Percentiles rank a stretch among this genome's conserved stretches.
Evolutionary conservation across 2,888 invertebrate genomes (phyloP).

Genomic region (Monoplex corrugatus): DNA sequence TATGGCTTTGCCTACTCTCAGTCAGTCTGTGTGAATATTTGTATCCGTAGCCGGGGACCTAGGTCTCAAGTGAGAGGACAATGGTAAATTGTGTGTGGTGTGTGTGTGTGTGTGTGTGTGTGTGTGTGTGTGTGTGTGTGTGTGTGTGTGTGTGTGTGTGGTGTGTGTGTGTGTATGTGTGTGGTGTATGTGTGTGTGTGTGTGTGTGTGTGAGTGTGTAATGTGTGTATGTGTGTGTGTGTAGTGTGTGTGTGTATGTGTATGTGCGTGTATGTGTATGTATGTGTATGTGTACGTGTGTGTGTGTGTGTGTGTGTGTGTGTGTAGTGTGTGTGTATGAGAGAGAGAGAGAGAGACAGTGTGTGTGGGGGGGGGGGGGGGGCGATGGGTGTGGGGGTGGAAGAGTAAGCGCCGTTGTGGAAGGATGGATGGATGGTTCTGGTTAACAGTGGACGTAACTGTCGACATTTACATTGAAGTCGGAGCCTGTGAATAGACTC

Average conservation of each 20-base stretch:
- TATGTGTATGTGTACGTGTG: neutral
- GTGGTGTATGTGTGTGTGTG: neutral
- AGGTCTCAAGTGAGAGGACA: too few species aligned
- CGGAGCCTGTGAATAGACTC: too few species aligned
- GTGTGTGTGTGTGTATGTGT: neutral
- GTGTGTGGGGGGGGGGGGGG: neutral
- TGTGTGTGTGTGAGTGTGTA: neutral
- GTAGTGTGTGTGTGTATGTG: neutral
- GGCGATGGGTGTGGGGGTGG: neutral
- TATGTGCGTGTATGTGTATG: neutral
- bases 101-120: neutral
- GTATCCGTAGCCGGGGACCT: too few species aligned
- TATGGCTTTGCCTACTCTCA: too few species aligned
- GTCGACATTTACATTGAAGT: too few species aligned
- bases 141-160: neutral
- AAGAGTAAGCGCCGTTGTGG: too few species aligned
- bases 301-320: neutral
- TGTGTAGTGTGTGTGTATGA: neutral
- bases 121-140: neutral
- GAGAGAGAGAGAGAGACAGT: too few species aligned
- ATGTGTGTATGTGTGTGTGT: too few species aligned
- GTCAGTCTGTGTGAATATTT: too few species aligned
- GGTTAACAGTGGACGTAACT: too few species aligned
- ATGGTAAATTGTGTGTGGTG: too few species aligned
- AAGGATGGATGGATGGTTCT: too few species aligned